A percentile compares a stretch with the other conserved stretches of the same genome.
phyloP scores from a whole-genome alignment of 2,797 vertebrate genomes.

The Gymnoscopelus braueri region DNA sequence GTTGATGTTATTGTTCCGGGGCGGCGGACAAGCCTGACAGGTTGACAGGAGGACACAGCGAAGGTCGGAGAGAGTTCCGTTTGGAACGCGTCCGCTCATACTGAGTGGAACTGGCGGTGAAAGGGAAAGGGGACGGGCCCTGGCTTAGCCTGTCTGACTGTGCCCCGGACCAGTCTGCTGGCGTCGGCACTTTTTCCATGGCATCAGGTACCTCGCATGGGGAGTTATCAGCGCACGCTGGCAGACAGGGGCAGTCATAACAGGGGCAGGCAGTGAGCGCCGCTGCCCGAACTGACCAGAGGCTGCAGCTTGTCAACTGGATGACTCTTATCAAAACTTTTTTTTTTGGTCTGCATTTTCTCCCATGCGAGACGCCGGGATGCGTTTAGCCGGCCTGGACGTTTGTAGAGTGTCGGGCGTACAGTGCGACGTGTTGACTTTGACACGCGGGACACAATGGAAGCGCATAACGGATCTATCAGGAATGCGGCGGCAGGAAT shows the following conservation, averaged over 20 bases:
- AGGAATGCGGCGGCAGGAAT: constrained; percentile 26
- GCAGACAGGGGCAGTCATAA: constrained; percentile 53
- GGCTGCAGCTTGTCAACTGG: constrained; percentile 58
- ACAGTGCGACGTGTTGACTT: too few species aligned
- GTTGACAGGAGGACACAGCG: constrained; percentile 41
- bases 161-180: constrained; percentile 63
- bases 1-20: too few species aligned
- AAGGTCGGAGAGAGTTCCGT: constrained; percentile 52
- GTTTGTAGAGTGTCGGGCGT: neutral
- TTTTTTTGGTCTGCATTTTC: too few species aligned
- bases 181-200: constrained; percentile 71
- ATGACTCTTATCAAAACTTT: constrained; percentile 47
- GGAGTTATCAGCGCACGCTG: constrained; percentile 50
- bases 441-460: constrained; percentile 30
- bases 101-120: constrained; percentile 59
- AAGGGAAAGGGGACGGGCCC: constrained; percentile 59
- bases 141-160: constrained; percentile 64
- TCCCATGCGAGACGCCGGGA: too few species aligned
- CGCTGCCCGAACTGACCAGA: constrained; percentile 33
- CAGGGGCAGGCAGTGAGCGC: constrained; percentile 38
- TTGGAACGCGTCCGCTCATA: constrained; percentile 53
- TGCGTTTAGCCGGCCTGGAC: too few species aligned
- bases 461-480: constrained; percentile 53
- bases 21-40: constrained; percentile 33
- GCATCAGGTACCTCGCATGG: constrained; percentile 56